Percentiles rank a stretch among this genome's conserved stretches.
phyloP scores from a whole-genome alignment of 2,888 invertebrate genomes.

The Caenorhabditis angaria region DNA sequence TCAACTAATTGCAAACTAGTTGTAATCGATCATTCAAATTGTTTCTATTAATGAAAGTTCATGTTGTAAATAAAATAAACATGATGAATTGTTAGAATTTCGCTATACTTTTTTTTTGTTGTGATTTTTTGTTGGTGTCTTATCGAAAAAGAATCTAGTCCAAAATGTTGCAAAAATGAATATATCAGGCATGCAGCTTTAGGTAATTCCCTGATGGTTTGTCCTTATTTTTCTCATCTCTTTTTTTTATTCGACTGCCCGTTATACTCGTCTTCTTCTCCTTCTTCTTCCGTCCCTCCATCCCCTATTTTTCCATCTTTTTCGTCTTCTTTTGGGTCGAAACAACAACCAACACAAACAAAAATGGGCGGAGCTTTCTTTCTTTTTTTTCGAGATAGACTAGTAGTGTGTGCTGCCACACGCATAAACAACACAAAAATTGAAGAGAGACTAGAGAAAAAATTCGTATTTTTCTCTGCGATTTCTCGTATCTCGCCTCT shows the following conservation, averaged over 20 bases:
- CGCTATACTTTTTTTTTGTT: too few relatives aligned
- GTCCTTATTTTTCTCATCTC: slow-evolving; percentile 20
- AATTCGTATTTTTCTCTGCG: background rate
- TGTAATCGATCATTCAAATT: background rate
- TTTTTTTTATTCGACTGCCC: slow-evolving; percentile 25
- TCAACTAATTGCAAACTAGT: background rate
- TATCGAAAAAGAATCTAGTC: too few relatives aligned
- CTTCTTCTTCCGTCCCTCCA: background rate
- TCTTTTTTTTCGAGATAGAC: slow-evolving; percentile 29
- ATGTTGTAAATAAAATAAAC: slow-evolving; percentile 1
- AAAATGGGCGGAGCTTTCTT: slow-evolving; percentile 10
- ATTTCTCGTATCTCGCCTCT: slow-evolving; percentile 6
- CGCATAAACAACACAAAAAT: slow-evolving; percentile 17
- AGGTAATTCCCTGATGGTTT: slow-evolving; percentile 43
- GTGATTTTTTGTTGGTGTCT: too few relatives aligned
- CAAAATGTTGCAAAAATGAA: slow-evolving; percentile 5
- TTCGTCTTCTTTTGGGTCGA: background rate
- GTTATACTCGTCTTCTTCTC: too few relatives aligned
- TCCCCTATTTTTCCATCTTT: too few relatives aligned
- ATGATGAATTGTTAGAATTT: slow-evolving; percentile 1
- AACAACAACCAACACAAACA: slow-evolving; percentile 4
- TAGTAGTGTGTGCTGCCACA: slow-evolving; percentile 12
- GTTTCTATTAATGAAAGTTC: background rate
- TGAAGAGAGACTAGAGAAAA: slow-evolving; percentile 8
- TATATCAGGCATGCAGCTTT: slow-evolving; percentile 27